Evolutionary conservation across 2,888 invertebrate species (phyloP).

Genomic region (Brachypalpus laphriformis): DNA sequence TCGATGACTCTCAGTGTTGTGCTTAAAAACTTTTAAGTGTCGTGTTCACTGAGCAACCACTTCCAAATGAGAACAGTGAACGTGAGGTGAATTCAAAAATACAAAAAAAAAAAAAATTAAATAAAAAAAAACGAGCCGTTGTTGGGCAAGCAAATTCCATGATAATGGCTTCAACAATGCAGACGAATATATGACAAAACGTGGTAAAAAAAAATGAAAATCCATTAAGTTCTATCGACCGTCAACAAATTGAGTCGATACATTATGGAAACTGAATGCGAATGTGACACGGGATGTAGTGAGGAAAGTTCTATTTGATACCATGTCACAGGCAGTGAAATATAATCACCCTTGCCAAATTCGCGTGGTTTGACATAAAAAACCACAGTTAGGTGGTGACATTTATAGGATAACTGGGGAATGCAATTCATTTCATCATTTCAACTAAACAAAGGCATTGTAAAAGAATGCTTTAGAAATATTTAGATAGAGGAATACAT

Average conservation of each 20-base stretch:
- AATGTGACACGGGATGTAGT: conserved; percentile 7
- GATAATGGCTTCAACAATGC: conserved; percentile 33
- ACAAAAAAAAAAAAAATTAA: neutral
- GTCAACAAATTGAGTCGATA: conserved; percentile 37
- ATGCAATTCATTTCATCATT: neutral
- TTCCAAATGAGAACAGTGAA: conserved; percentile 21
- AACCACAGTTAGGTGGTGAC: neutral
- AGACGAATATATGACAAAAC: conserved; percentile 33
- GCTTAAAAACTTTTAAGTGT: neutral
- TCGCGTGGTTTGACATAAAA: neutral
- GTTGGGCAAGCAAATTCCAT: conserved; percentile 2
- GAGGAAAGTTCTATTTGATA: conserved; percentile 29
- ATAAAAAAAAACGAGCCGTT: no score
- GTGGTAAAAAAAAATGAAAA: conserved; percentile 10
- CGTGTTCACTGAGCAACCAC: neutral
- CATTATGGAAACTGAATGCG: conserved; percentile 27
- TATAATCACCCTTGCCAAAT: conserved; percentile 12
- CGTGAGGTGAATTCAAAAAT: conserved; percentile 45
- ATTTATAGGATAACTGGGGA: neutral
- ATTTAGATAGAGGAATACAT: no score
- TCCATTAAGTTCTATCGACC: conserved; percentile 37
- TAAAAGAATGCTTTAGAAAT: no score
- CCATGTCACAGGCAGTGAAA: conserved; percentile 16
- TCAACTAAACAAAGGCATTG: no score
- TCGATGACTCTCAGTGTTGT: conserved; percentile 3